A percentile compares a stretch with the other conserved stretches of the same genome.
Conservation (phyloP, 2,888 invertebrate species). For the Drosophila nigricruria region DNA sequence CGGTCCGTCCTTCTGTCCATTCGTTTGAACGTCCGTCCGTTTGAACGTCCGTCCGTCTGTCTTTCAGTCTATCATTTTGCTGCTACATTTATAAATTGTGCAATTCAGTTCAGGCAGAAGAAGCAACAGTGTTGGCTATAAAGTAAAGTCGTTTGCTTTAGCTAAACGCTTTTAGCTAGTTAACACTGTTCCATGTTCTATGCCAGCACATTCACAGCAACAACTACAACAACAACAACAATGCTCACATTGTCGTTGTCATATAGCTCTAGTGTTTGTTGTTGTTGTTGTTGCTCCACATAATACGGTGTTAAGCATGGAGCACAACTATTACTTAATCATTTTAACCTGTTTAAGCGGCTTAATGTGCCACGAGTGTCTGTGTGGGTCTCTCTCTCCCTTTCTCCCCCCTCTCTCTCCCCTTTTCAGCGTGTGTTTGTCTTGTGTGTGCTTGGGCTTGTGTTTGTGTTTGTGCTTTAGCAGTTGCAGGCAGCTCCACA, state of each 20-base stretch:
- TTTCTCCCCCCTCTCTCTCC: constrained; percentile 17
- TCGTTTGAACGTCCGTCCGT: not conserved
- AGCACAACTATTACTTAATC: constrained; percentile 77
- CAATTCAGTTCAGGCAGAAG: too few species aligned
- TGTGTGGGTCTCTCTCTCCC: constrained; percentile 13
- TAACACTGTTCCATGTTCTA: constrained; percentile 27
- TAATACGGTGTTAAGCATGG: constrained; percentile 61
- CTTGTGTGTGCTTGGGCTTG: constrained; percentile 4
- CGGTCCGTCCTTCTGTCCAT: not conserved
- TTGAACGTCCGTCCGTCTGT: not conserved
- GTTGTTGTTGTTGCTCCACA: constrained; percentile 18
- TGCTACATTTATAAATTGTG: too few species aligned
- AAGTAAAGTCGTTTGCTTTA: not conserved
- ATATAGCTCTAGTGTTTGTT: constrained; percentile 28
- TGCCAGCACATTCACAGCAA: not conserved
- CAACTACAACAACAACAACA: constrained; percentile 10
- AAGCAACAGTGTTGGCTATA: too few species aligned
- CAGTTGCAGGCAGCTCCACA: constrained; percentile 41
- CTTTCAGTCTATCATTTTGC: not conserved
- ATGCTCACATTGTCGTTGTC: constrained; percentile 30
- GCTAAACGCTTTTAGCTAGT: not conserved
- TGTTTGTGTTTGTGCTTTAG: constrained; percentile 21
- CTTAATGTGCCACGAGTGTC: constrained; percentile 66
- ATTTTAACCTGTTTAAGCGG: constrained; percentile 77
- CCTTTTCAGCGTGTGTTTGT: constrained; percentile 4